These are phyloP conservation scores for Sisyra nigra DNA, from an alignment of 2,888 invertebrate species.

Conservation along the genomic window DNA sequence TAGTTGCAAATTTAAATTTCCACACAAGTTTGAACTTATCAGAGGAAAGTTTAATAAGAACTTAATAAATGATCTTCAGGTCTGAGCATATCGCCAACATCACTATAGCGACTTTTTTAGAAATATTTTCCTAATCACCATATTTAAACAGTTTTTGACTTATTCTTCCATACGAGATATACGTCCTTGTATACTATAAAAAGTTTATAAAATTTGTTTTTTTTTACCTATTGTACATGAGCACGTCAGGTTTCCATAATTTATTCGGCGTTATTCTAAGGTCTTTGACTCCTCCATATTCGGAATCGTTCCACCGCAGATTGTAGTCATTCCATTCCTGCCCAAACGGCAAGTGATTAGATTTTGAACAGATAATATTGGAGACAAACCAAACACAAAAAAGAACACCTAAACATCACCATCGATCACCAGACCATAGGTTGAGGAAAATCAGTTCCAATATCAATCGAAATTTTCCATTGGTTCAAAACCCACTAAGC, in stretches of 20 bases:
- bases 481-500: no score
- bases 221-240: constrained; percentile 98
- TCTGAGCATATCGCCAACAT: no score
- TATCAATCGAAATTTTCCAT: not conserved
- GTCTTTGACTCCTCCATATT: constrained; percentile 88
- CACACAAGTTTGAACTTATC: no score
- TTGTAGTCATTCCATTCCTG: constrained; percentile 99
- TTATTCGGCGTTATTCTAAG: constrained; percentile 88
- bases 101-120: no score
- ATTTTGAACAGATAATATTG: not conserved
- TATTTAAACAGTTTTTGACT: no score
- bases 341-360: constrained; percentile 14
- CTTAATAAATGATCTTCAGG: no score
- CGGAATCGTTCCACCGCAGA: constrained; percentile 88
- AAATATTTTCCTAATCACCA: no score
- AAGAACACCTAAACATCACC: no score
- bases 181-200: no score
- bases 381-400: not conserved
- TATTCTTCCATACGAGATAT: no score
- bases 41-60: no score
- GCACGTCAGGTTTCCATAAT: constrained; percentile 97
- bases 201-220: constrained; percentile 5
- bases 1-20: no score
- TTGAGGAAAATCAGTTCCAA: constrained; percentile 5
- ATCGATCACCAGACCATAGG: constrained; percentile 3